Conservation (phyloP, 2,113 vertebrate species). For the Cryptomyrus ogoouensis region DNA sequence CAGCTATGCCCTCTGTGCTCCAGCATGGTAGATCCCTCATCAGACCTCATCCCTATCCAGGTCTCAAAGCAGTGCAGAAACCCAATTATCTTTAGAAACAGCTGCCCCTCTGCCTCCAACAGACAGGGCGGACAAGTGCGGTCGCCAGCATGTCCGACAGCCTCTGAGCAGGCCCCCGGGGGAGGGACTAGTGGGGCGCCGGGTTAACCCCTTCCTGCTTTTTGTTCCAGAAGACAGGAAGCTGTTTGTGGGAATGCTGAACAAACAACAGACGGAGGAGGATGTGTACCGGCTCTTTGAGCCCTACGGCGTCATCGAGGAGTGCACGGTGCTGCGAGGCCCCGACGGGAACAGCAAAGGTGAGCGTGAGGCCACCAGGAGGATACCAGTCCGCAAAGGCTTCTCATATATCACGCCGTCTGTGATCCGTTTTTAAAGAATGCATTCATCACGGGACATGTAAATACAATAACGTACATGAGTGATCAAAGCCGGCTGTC, state of each 20-base stretch:
- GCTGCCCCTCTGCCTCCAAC: slow-evolving; percentile 40
- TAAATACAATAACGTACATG: background rate
- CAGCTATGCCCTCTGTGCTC: slow-evolving; percentile 27
- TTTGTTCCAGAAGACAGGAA: slow-evolving; percentile 79
- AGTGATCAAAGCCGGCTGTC: background rate
- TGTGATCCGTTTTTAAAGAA: slow-evolving; percentile 21
- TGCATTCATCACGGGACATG: background rate
- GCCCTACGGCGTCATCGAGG: slow-evolving; percentile 94
- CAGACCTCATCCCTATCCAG: slow-evolving; percentile 28
- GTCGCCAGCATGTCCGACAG: slow-evolving; percentile 3
- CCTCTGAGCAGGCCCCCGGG: background rate
- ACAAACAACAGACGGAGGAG: slow-evolving; percentile 97
- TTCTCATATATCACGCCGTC: background rate
- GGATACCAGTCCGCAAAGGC: background rate
- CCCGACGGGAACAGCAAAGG: slow-evolving; percentile 99
- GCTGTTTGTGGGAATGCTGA: slow-evolving; percentile 98
- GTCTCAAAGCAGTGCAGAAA: slow-evolving; percentile 40
- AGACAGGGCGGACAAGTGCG: slow-evolving; percentile 35
- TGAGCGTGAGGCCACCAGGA: slow-evolving; percentile 40
- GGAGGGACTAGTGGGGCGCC: background rate
- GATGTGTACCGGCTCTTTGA: slow-evolving; percentile 95
- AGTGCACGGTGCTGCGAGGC: slow-evolving; percentile 93
- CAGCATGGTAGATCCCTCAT: slow-evolving; percentile 1
- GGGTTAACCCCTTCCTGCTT: slow-evolving; percentile 42
- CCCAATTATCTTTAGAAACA: slow-evolving; percentile 52